A percentile compares a stretch with the other conserved stretches of the same genome.
Conservation (phyloP, 2,888 invertebrate genomes). For the Nineta flava region DNA sequence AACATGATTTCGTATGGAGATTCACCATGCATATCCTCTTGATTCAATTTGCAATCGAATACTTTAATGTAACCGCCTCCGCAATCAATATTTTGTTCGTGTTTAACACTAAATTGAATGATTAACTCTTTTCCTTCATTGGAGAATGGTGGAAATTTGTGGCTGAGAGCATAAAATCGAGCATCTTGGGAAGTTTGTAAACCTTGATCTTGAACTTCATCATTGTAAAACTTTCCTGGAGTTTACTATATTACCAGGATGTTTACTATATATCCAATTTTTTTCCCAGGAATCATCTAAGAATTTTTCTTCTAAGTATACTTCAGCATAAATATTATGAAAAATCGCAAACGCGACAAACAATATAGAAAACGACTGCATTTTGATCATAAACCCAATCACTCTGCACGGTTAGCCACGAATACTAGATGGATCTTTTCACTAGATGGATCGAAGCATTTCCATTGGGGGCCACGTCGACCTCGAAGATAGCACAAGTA, state of each 20-base stretch:
- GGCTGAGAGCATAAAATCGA: slow-evolving; percentile 91
- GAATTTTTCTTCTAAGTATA: slow-evolving; percentile 69
- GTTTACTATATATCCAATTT: slow-evolving; percentile 86
- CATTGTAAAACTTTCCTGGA: slow-evolving; percentile 90
- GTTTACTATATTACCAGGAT: slow-evolving; percentile 89
- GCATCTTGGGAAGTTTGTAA: slow-evolving; percentile 94
- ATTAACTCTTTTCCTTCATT: slow-evolving; percentile 86
- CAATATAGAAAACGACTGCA: slow-evolving; percentile 24
- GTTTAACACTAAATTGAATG: slow-evolving; percentile 94
- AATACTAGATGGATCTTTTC: too few relatives aligned
- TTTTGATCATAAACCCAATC: slow-evolving; percentile 8
- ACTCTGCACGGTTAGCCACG: slow-evolving; percentile 20
- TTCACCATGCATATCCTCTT: slow-evolving; percentile 94
- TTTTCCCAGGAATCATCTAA: slow-evolving; percentile 72
- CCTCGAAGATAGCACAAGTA: too few relatives aligned
- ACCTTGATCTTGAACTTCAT: slow-evolving; percentile 81
- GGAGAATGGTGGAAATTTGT: slow-evolving; percentile 79
- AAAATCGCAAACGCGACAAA: slow-evolving; percentile 41
- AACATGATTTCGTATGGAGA: slow-evolving; percentile 96
- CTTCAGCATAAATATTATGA: slow-evolving; percentile 46
- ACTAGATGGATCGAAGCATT: too few relatives aligned
- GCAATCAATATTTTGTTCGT: slow-evolving; percentile 98
- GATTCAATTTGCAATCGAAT: slow-evolving; percentile 77
- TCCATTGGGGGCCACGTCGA: too few relatives aligned
- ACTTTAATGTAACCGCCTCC: slow-evolving; percentile 86